Evolutionary conservation across 2,888 invertebrate species (phyloP), one percentile per base, ranked within the genome.

Genomic region (Lasioglossum pauxillum): DNA sequence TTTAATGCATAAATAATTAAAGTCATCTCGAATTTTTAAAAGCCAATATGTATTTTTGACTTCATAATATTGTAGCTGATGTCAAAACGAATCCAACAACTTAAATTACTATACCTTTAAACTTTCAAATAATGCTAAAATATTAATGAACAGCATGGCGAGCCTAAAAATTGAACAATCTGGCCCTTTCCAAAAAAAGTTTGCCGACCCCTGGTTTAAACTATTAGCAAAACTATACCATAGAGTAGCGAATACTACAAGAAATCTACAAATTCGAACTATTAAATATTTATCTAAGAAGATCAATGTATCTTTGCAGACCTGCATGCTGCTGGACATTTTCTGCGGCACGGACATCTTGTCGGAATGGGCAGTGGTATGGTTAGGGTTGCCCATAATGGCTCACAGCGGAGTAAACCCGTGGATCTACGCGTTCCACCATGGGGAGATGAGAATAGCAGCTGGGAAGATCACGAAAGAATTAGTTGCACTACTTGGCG

Each of bases 381-480:
- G 96, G 94, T 93, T 97, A 60, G 96, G 96, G 5, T 95, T 97
- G n/a, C 96, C 97, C 2, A 96, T 96, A 27, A 94, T 96, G 72
- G 95, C 96, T 7, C 96, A 96, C 93, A 96, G 96, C 92, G 96
- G 96, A 12, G 95, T 96, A 83, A 97, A 97, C 92, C 97, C 97
- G 0, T 97, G 97, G 97, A 96, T 97, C 60, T 97, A 97, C 93
- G 97, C 97, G 5, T 97, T 96, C 92, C 96, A 96, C 87, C 97
- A 96, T 90, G 95, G 96, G 0, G 97, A 97, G 92, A 96, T 97
- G 90, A 95, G 96, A 23, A 94, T 96, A 0, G 96, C 96, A 0
- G 96, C 96, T 1, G 95, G 96, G 14, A 95, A 96, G 73, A 96
- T 96, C 31, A 95, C 96, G 5, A 96, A 96, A 88, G 96, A 96